Conservation (phyloP, 2,797 vertebrate species). For the Thaleichthys pacificus region DNA sequence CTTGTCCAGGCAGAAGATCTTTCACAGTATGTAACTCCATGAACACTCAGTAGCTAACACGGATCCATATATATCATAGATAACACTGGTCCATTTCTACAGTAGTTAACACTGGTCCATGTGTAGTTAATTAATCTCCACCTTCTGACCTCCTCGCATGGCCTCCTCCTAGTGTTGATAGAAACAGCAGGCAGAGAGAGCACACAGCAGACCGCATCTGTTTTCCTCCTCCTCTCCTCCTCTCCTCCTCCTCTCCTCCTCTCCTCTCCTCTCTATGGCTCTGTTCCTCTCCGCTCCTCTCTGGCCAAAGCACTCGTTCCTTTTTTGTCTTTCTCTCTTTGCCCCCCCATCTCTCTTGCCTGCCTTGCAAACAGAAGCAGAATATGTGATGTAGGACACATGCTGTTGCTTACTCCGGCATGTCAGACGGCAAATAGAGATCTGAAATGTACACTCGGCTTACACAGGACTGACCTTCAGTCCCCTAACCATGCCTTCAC, state of each 20-base stretch:
- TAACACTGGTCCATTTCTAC: not conserved
- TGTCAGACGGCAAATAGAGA: not conserved
- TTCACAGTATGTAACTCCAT: not conserved
- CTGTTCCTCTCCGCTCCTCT: conserved; percentile 23
- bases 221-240: not conserved
- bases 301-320: too few relatives aligned
- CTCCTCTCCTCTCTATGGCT: not conserved
- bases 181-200: conserved; percentile 48
- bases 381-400: not conserved
- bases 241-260: not conserved
- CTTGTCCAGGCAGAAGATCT: not conserved
- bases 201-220: not conserved
- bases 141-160: not conserved
- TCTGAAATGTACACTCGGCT: not conserved
- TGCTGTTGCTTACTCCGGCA: not conserved
- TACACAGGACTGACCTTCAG: not conserved
- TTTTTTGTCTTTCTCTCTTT: too few relatives aligned
- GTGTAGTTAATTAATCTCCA: not conserved
- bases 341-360: conserved; percentile 9
- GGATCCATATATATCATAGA: not conserved
- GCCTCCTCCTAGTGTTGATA: conserved; percentile 42
- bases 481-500: not conserved
- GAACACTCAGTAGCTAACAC: not conserved
- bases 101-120: not conserved
- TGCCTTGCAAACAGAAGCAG: conserved; percentile 31